Base-by-base conservation (phyloP, 1,140 invertebrate species). In the Drosophila paulistorum region DNA sequence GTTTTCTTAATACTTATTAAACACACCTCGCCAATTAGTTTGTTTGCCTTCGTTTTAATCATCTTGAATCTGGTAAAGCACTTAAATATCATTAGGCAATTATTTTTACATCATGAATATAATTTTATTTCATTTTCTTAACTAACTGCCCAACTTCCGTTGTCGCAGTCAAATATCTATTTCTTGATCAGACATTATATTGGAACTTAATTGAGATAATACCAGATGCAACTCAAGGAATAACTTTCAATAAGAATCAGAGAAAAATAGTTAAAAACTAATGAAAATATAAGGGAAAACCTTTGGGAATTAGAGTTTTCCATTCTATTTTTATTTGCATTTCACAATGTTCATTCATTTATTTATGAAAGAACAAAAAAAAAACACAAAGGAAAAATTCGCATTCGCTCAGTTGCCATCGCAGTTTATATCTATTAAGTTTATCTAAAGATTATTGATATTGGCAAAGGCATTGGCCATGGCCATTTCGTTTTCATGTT, bases 91-190 rank as follows among this genome's bases (percentile, higher is more conserved):
- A 48, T 48, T 48, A 48, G 17, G 14, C 14, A 48, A 48, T 48
- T 48, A 48, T 48, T 48, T 48, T 48, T 48, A 48, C 45, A 48
- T 48, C 14, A 48, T 48, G 14, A 48, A 48, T 48, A 48, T 48
- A 9, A 48, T 9, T 20, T 48, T 2, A 17, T 7, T 17, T 17
- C 17, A 17, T 17, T 17, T 17, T 17, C 17, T 17, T 1, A 17
- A 17, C 17, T 1, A 7, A 42, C 10, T 39, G 37, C 11, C 13
- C 3, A 11, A 39, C 37, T 39, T 39, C 37, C 11, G 37, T 13
- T 39, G 37, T 9, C 7, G 33, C 1, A 0, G 35, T 10, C 10
- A 37, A 10, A 3, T 3, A 39, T 13, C 10, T 39, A 39, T 39
- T 4, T 39, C 11, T 13, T 39, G 37, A 39, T 37, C 35, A 37